Percentiles rank a stretch among this genome's conserved stretches.
phyloP scores from a whole-genome alignment of 1,140 invertebrate species.

The Marisa cornuarietis region DNA sequence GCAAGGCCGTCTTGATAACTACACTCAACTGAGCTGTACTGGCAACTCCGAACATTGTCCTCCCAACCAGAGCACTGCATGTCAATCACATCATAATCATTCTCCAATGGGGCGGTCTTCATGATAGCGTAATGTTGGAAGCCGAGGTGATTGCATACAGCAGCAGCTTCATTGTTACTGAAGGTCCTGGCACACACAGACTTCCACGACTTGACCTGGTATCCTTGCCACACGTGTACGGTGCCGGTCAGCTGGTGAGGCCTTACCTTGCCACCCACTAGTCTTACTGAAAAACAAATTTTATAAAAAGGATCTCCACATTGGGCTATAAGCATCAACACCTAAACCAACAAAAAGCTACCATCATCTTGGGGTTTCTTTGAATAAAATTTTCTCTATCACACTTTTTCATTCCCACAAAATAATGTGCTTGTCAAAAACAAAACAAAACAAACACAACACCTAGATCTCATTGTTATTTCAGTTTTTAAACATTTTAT shows the following conservation, averaged over 20 bases:
- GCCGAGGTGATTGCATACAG: constrained; percentile 59
- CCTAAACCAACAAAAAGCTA: no score
- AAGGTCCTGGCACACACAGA: constrained; percentile 54
- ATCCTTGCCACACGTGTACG: neutral
- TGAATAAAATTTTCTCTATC: no score
- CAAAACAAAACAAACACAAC: no score
- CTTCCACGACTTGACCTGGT: constrained; percentile 29
- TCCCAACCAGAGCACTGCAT: constrained; percentile 38
- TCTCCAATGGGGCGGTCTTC: neutral
- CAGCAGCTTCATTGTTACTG: constrained; percentile 40
- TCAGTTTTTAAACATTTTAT: no score
- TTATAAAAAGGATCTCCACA: no score
- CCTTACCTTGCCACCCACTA: neutral
- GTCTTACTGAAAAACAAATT: constrained; percentile 15
- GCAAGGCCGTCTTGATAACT: constrained; percentile 11
- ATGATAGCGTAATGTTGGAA: constrained; percentile 42
- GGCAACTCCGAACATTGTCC: constrained; percentile 33
- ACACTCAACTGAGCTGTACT: constrained; percentile 32
- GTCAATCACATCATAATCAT: constrained; percentile 32
- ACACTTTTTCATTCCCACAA: no score
- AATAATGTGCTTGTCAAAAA: no score
- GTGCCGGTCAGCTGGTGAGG: constrained; percentile 2
- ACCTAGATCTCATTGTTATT: no score
- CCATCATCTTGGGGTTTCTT: no score
- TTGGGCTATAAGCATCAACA: no score